Base-by-base conservation (phyloP, 1,140 invertebrate species). In the Pogonus chalceus region DNA sequence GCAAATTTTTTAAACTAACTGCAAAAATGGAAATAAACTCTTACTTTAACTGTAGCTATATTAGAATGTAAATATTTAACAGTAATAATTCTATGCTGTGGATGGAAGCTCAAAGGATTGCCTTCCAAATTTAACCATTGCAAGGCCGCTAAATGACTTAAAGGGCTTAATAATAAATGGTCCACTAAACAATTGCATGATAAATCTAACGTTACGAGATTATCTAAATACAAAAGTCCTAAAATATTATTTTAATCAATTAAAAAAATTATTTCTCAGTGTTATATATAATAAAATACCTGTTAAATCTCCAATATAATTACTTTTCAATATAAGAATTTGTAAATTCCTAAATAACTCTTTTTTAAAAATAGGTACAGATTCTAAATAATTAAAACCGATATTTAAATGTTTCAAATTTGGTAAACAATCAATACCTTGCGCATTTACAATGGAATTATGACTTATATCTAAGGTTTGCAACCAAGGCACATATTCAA, bases 181-280 rank as follows among this genome's bases (percentile, higher is more conserved):
- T 83, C 74, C n/a, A 76, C 65, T 49, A 84, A 60, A 61, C 79
- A 81, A 60, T 84, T 84, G 24, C 77, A 75, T 0, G 78, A 78
- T 12, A 84, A 59, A 69, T 84, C 79, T 46, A 84, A 62, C 62
- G 79, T 74, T 2, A 62, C 69, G 2, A 84, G 53, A 58, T 73
- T 75, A 52, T 77, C 73, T 14, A 83, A 39, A 1, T 35, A 47
- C 23, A 56, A 51, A 20, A 69, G 23, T 24, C 70, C 69, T 18
- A 58, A 39, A 0, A 77, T 55, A 52, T 76, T 71, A 43, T 43
- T 12, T 43, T 43, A 9, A 43, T 18, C 18, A 43, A 43, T 16
- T 43, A 4, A 43, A 51, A 18, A 35, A n/a, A n/a, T n/a, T n/a
- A n/a, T n/a, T n/a, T n/a, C n/a, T n/a, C n/a, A n/a, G n/a, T n/a